Evolutionary conservation across 1,140 invertebrate genomes (phyloP), one percentile per base, ranked within the genome.

Genomic region (Macrobrachium rosenbergii): DNA sequence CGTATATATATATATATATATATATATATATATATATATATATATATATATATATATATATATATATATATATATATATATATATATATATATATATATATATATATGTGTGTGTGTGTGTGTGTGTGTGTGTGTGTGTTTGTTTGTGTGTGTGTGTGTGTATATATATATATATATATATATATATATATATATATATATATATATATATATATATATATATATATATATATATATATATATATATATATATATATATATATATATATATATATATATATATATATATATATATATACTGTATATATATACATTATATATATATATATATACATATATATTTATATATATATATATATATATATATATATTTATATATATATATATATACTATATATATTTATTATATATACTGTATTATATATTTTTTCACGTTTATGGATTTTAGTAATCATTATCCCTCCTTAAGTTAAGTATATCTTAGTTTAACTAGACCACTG

Each of bases 211-310:
- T 67, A 67, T 67, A 14, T 67, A 67, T 6, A 67, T 67, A 67
- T 67, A 14, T 6, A 5, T 67, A 67, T 67, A 67, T 67, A 67
- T 14, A 67, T 67, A 23, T 67, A 67, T 67, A 67, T 14, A 67
- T 5, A 14, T 67, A 6, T 67, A 67, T 67, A 67, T 23, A 67
- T 67, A 67, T 67, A 14, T 67, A 67, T 67, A 12, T 67, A 67
- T 67, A 67, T 67, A 67, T 67, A 67, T 67, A 23, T 67, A 67
- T 67, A 23, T 67, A 67, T 67, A 67, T 67, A 67, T 67, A 67
- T 67, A 67, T 67, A 67, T 67, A 67, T 6, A 67, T 67, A 67
- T 67, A 67, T 67, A 67, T 67, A 67, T 67, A 67, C 12, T n/a
- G 6, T 52, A 52, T 52, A 52, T 8, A 52, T 8, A 52, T 8